Conservation (phyloP, 1,140 invertebrate genomes). For the Caenorhabditis latens region DNA sequence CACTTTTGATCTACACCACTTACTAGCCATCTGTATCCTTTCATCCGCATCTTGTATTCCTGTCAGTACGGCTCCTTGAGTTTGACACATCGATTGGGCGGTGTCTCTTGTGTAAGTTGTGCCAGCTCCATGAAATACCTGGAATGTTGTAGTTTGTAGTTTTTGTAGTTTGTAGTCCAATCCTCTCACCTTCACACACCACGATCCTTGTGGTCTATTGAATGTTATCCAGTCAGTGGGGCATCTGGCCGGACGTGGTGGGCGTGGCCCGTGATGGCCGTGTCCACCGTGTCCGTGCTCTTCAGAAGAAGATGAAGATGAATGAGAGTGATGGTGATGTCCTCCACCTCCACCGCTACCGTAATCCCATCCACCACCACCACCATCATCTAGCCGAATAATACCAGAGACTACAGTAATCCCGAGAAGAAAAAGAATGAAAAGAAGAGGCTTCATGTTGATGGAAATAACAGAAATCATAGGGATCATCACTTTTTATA, state of each 20-base stretch:
- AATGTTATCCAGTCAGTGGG: neutral
- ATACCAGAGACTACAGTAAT: slow-evolving; percentile 12
- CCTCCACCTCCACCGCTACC: neutral
- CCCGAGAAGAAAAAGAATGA: neutral
- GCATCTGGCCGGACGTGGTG: neutral
- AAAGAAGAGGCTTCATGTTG: neutral
- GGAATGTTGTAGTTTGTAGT: neutral
- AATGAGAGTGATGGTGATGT: neutral
- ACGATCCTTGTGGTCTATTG: neutral
- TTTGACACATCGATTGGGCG: neutral
- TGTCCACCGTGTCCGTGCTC: neutral
- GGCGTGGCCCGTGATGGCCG: neutral
- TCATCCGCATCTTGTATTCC: slow-evolving; percentile 7
- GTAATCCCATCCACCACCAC: neutral
- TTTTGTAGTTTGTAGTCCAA: neutral
- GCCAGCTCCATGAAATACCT: neutral
- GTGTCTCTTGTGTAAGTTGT: no score
- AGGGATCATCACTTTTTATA: no score
- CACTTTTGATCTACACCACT: neutral
- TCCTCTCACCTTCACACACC: slow-evolving; percentile 9
- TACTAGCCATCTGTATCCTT: neutral
- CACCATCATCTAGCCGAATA: neutral
- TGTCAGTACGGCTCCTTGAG: neutral
- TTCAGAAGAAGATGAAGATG: neutral
- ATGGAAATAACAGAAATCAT: no score